phyloP scores from a whole-genome alignment of 2,797 vertebrate genomes.

The Galaxias olidus region DNA sequence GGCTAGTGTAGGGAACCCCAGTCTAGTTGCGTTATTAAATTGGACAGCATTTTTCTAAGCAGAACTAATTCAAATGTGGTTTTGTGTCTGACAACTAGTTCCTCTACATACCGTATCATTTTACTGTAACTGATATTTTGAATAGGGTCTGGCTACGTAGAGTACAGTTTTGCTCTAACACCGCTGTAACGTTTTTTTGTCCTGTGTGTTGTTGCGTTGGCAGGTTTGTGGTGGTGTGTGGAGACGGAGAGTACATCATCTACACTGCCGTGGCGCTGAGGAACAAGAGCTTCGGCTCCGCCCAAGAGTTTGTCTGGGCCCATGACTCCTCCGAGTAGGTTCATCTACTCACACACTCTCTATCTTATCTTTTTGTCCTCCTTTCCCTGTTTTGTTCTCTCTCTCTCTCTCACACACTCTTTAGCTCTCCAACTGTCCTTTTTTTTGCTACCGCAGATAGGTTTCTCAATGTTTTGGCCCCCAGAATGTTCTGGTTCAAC shows the following conservation, averaged over 20 bases:
- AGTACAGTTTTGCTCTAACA: too few species aligned
- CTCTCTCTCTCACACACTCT: not conserved
- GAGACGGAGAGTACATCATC: slow-evolving; percentile 85
- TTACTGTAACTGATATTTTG: too few species aligned
- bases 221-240: slow-evolving; percentile 93
- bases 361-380: too few species aligned
- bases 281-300: slow-evolving; percentile 98
- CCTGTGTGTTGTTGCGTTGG: not conserved
- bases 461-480: slow-evolving; percentile 43
- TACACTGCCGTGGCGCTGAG: slow-evolving; percentile 97
- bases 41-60: too few species aligned
- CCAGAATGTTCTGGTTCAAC: too few species aligned
- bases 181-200: too few species aligned
- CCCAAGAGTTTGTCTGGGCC: slow-evolving; percentile 97
- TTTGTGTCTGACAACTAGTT: too few species aligned
- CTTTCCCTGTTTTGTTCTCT: not conserved
- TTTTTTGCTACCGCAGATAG: not conserved
- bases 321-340: slow-evolving; percentile 94
- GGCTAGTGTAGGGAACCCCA: too few species aligned
- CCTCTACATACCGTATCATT: too few species aligned
- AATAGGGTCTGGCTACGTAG: too few species aligned
- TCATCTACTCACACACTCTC: not conserved
- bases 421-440: not conserved
- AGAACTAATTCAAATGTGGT: too few species aligned
- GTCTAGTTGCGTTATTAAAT: too few species aligned